Percentiles rank a stretch among this genome's conserved stretches.
Evolutionary conservation across 2,797 vertebrate genomes (phyloP).

Genomic region (Syngnathus rostellatus): DNA sequence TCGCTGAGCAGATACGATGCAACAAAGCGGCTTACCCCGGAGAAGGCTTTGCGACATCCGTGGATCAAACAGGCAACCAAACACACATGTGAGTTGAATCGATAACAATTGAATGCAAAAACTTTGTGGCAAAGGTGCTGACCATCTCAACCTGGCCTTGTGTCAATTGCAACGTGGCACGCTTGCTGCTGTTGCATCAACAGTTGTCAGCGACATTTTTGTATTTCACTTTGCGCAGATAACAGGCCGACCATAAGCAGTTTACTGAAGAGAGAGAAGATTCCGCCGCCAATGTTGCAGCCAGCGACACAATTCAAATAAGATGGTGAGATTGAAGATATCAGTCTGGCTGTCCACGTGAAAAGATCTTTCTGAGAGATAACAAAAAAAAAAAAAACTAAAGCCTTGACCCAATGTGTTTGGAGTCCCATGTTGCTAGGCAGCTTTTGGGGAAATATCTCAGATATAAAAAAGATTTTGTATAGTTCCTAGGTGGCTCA

Average conservation of each 20-base stretch:
- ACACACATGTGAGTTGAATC: not conserved
- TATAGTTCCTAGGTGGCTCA: not conserved
- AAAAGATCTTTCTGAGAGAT: not conserved
- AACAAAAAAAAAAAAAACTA: too few species aligned
- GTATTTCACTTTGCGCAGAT: not conserved
- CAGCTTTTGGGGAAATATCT: not conserved
- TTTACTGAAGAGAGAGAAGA: constrained; percentile 8
- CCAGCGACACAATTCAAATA: not conserved
- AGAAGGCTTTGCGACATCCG: constrained; percentile 6
- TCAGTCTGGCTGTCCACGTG: not conserved
- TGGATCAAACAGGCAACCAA: constrained; percentile 10
- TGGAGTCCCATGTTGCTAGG: not conserved
- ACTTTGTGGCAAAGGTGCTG: too few species aligned
- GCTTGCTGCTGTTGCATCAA: not conserved
- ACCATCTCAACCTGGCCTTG: not conserved
- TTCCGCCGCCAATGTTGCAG: constrained; percentile 7
- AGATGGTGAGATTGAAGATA: not conserved
- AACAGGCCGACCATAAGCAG: constrained; percentile 8
- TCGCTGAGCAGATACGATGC: constrained; percentile 1
- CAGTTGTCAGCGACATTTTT: not conserved
- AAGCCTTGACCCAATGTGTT: not conserved
- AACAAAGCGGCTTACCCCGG: constrained; percentile 4
- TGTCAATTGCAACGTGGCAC: not conserved
- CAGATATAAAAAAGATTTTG: not conserved
- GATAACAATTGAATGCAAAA: too few species aligned